A percentile compares a stretch with the other conserved stretches of the same genome.
Conservation (phyloP, 2,113 vertebrate species). For the Tonatia bakeri region DNA sequence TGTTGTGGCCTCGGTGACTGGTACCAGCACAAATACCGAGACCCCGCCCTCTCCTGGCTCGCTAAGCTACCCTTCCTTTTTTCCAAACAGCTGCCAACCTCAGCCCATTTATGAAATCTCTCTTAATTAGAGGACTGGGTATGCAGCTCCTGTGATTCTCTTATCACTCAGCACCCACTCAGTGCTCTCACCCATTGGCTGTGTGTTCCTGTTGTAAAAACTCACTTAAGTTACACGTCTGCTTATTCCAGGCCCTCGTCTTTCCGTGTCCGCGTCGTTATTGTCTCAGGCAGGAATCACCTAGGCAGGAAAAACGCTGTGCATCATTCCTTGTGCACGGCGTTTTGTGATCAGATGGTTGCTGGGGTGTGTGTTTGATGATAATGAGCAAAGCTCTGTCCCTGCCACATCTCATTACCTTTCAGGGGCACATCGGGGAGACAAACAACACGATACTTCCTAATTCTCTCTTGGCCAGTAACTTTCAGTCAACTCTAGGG, state of each 20-base stretch:
- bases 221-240: not conserved
- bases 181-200: not conserved
- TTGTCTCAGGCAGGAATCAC: not conserved
- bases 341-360: not conserved
- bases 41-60: not conserved
- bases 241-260: not conserved
- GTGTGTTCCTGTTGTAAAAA: not conserved
- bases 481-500: not conserved
- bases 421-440: not conserved
- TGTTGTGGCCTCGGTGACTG: not conserved
- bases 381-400: not conserved
- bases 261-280: not conserved
- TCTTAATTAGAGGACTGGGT: not conserved
- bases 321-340: not conserved
- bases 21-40: not conserved
- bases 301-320: not conserved
- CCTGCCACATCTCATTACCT: not conserved
- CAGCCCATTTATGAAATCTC: not conserved
- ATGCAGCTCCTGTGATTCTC: not conserved
- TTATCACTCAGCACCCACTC: not conserved
- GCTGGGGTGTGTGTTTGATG: not conserved
- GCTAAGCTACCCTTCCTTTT: not conserved
- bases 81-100: not conserved
- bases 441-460: not conserved
- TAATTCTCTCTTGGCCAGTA: conserved; percentile 1